phyloP scores from a whole-genome alignment of 1,140 invertebrate species.

The Drosophila insularis region DNA sequence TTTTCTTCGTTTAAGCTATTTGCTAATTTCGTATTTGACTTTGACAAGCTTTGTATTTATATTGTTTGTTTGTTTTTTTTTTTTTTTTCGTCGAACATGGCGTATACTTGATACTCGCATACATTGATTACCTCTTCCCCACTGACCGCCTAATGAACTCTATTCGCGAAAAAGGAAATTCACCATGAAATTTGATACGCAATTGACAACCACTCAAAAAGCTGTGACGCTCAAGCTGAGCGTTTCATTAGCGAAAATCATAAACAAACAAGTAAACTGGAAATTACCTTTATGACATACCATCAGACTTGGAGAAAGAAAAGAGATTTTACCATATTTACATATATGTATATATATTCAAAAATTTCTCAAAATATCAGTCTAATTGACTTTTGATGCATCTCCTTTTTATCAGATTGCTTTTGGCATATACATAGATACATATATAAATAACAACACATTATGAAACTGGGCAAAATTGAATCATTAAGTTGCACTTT shows the following conservation, averaged over 20 bases:
- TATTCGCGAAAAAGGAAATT: not conserved
- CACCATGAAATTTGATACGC: slow-evolving; percentile 1
- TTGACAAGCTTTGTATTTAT: slow-evolving; percentile 4
- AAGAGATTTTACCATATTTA: too few species aligned
- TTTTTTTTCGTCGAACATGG: slow-evolving; percentile 8
- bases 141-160: too few species aligned
- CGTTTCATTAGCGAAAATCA: not conserved
- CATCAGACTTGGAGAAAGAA: too few species aligned
- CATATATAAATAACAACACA: too few species aligned
- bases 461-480: too few species aligned
- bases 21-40: slow-evolving; percentile 14
- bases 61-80: slow-evolving; percentile 9
- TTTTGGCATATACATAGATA: too few species aligned
- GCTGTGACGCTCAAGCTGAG: not conserved
- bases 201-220: not conserved
- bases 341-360: too few species aligned
- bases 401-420: too few species aligned
- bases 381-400: too few species aligned
- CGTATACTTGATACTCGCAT: slow-evolving; percentile 12
- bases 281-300: not conserved
- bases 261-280: not conserved
- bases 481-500: not conserved
- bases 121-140: not conserved
- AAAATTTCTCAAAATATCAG: too few species aligned
- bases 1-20: slow-evolving; percentile 11